Base-by-base conservation (phyloP, 2,888 invertebrate species). In the Pseudoips prasinana region DNA sequence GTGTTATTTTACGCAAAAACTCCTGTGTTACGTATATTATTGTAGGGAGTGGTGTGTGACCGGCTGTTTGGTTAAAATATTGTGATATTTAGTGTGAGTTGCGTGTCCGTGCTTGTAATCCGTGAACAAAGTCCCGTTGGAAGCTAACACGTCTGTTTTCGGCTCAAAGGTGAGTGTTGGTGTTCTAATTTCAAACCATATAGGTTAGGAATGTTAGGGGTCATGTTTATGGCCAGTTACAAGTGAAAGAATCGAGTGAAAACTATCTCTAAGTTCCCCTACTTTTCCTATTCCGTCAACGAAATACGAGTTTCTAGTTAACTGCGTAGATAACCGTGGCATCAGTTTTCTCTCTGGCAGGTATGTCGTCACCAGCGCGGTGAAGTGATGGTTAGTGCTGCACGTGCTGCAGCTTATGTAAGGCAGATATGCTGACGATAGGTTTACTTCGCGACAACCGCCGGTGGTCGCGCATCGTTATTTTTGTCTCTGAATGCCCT, bases 81-180 rank as follows among this genome's bases (percentile, higher is more conserved):
- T 78, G 87, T 86, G 86, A 66, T 76, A 74, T 64, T 62, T 61
- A 77, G 85, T 85, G 84, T 67, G 66, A 78, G 77, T 75, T 82
- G 73, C 79, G 82, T 81, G 78, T 72, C 64, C 74, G 80, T 82
- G 83, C 78, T 77, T 83, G 80, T 78, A 74, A 67, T 66, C 68
- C 73, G 79, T 81, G 76, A 72, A 73, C 72, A 66, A 65, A 73
- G 76, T 78, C 77, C 80, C 73, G 78, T 82, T 78, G 73, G 77
- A 70, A 73, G 64, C 66, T 70, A 73, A 64, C 51, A 62, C 66
- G 67, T 66, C 70, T 58, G 76, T 75, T 82, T 73, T 74, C 62
- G 62, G 73, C 71, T 69, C 56, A 71, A 82, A 84, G 79, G 87
- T 86, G 58, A 79, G 85, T 73, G 52, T 43, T 22, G 37, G 27